phyloP scores from a whole-genome alignment of 2,113 vertebrate genomes.

The Sceloporus tristichus region DNA sequence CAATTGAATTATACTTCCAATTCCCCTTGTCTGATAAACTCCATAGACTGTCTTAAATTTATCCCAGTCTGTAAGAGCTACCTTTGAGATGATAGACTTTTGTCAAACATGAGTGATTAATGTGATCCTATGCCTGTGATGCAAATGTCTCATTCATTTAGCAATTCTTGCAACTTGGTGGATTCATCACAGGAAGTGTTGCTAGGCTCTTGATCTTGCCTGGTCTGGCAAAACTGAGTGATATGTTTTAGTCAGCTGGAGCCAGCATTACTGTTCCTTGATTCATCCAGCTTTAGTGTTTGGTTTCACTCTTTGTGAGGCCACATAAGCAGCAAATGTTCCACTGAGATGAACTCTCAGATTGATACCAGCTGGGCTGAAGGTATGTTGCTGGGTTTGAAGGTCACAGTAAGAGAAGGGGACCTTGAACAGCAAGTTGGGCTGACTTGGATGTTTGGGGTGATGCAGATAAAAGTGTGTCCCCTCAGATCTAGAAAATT shows the following conservation, averaged over 20 bases:
- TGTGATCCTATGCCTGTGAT: neutral
- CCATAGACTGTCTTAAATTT: no score
- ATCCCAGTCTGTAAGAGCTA: neutral
- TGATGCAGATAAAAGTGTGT: neutral
- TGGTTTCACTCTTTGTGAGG: neutral
- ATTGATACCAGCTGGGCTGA: neutral
- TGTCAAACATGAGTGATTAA: neutral
- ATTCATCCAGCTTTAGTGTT: slow-evolving; percentile 8
- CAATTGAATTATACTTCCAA: no score
- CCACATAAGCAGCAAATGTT: slow-evolving; percentile 10
- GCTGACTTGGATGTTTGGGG: neutral
- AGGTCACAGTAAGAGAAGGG: neutral
- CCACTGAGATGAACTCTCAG: neutral
- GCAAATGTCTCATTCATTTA: neutral
- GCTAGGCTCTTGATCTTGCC: neutral
- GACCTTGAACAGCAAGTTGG: neutral
- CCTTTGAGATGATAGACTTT: neutral
- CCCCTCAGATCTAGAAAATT: neutral
- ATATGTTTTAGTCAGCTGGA: neutral
- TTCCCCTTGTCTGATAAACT: no score
- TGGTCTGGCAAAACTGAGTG: neutral
- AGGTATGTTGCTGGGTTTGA: neutral
- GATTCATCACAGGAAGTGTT: slow-evolving; percentile 4
- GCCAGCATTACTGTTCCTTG: neutral
- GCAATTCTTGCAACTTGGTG: slow-evolving; percentile 1